These are phyloP conservation scores for human DNA, from an alignment of 2,113 vertebrate species.

Conservation along the genomic window DNA sequence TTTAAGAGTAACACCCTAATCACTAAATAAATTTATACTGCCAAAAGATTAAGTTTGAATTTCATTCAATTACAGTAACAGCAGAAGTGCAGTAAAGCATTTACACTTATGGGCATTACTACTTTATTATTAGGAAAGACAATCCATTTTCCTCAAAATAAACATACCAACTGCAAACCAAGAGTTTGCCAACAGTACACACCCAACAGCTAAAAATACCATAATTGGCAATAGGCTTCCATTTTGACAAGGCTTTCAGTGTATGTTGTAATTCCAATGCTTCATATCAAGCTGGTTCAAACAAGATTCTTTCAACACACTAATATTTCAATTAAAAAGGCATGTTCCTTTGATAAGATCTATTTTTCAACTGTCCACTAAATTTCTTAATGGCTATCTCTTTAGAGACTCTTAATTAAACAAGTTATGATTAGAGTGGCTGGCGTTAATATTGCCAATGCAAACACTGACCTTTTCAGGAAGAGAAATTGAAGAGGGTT, in stretches of 20 bases:
- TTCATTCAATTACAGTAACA: not conserved
- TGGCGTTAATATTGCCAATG: not conserved
- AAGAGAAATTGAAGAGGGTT: not conserved
- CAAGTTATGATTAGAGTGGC: not conserved
- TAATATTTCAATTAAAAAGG: not conserved
- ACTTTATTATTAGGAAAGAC: not conserved
- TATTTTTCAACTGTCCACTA: not conserved
- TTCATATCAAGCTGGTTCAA: not conserved
- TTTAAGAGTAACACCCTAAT: not conserved
- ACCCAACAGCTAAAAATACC: not conserved
- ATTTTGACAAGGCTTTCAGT: conserved; percentile 7
- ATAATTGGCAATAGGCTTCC: not conserved
- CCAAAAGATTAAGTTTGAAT: not conserved
- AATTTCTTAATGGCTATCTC: not conserved
- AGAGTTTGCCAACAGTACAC: not conserved
- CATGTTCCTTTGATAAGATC: not conserved
- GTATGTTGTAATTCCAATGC: not conserved
- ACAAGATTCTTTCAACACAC: not conserved
- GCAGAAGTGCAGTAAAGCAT: not conserved
- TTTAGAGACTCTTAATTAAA: not conserved
- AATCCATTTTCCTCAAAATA: not conserved
- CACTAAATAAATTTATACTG: not conserved
- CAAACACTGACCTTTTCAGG: conserved; percentile 1
- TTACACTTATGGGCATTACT: not conserved
- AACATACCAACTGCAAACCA: not conserved